Evolutionary conservation across 2,797 vertebrate species (phyloP), one percentile per base, ranked within the genome.

Genomic region (Moxostoma hubbsi): DNA sequence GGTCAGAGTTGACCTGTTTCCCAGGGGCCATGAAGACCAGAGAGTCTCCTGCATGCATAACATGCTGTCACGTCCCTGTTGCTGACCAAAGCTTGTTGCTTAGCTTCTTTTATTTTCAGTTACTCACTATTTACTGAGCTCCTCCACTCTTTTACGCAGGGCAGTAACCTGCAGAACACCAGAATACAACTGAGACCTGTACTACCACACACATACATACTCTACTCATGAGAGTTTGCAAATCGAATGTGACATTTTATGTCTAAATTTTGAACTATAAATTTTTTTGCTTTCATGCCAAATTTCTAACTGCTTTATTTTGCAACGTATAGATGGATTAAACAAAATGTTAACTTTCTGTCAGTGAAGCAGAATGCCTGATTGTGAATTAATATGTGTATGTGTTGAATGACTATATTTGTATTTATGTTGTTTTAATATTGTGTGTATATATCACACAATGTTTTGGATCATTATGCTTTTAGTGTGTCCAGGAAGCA

Each of bases 51-150:
- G 77, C 81, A 57, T 47, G 9, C 81, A 83, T 64, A 63, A 68
- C 69, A 64, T 73, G 83, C 84, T 82, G 18, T 73, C 79, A 47
- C 9, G 18, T 43, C n/a, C 94, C 94, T 96, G 94, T 93, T 92
- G 88, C 80, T 78, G 88, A 83, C 87, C 86, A 80, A 71, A 83
- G 86, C 85, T 84, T 81, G 47, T 82, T 36, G 36, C 36, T 79
- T 77, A 75, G 73, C 73, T 67, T 75, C 81, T 71, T 83, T 73
- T 43, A 66, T 6, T 84, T 70, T 76, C 79, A 87, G 84, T 92
- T 95, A 96, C 97, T 99, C 94, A 99, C 97, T 96, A 98, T 96
- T 97, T 99, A 94, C 97, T 96, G 91, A 99, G 95, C 94, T 97
- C 96, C 94, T 98, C 94, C 93, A 98, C 94, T 94, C 97, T 97